These are phyloP conservation scores for Arbacia lixula DNA, from an alignment of 53 echinoderm and acorn worm genomes.

Conservation along the genomic window DNA sequence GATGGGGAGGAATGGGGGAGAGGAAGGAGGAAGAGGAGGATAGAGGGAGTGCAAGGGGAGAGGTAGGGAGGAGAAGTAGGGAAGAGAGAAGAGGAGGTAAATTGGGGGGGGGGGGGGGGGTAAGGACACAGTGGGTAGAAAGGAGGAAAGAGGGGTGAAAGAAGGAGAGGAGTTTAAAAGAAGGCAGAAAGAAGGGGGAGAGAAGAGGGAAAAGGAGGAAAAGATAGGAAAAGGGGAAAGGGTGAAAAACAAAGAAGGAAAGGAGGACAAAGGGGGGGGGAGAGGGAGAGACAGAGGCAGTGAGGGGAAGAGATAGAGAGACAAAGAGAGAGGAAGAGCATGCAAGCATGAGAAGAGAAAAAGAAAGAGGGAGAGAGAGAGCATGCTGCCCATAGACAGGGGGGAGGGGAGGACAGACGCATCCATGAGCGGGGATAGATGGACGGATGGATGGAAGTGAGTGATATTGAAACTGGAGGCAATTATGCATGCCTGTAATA, in stretches of 20 bases:
- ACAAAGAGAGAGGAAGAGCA: not conserved
- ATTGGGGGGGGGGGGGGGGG: not conserved
- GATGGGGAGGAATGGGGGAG: not conserved
- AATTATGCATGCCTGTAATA: slow-evolving; percentile 17
- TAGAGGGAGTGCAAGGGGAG: not conserved
- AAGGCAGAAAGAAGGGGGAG: not conserved
- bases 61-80: not conserved
- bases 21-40: too few species aligned
- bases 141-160: not conserved
- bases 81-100: too few species aligned
- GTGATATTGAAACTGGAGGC: not conserved
- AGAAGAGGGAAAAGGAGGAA: not conserved
- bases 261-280: too few species aligned
- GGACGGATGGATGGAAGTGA: not conserved
- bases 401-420: too few species aligned
- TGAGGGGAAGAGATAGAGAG: slow-evolving; percentile 25
- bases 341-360: too few species aligned
- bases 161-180: not conserved
- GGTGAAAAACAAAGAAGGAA: too few species aligned
- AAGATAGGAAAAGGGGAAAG: too few species aligned
- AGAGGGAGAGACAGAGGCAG: not conserved
- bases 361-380: too few species aligned
- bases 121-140: not conserved
- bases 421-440: too few species aligned
- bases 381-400: too few species aligned